Percentiles rank a stretch among this genome's conserved stretches.
phyloP scores from a whole-genome alignment of 2,888 invertebrate species.

The Colletes collaris region DNA sequence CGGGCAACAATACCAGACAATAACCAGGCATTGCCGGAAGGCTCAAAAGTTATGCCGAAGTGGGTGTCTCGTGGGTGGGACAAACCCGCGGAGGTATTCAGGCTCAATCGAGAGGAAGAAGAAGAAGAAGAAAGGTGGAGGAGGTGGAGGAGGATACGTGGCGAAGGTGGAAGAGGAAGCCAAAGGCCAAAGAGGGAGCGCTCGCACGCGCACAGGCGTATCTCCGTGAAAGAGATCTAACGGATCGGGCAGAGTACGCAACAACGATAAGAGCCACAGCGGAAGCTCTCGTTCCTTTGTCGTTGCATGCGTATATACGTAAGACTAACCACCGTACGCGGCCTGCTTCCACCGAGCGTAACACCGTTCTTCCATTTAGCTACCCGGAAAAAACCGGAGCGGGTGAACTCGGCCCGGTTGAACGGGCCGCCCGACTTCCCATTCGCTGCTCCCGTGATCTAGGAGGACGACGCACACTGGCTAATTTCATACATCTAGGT shows the following conservation, averaged over 20 bases:
- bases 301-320: conserved; percentile 67
- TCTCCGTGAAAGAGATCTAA: conserved; percentile 70
- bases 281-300: conserved; percentile 75
- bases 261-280: conserved; percentile 69
- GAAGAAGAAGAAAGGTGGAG: conserved; percentile 31
- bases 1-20: conserved; percentile 63
- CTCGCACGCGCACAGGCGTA: conserved; percentile 25
- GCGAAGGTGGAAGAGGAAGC: conserved; percentile 46
- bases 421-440: conserved; percentile 34
- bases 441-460: conserved; percentile 9
- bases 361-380: conserved; percentile 82
- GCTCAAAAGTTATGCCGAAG: conserved; percentile 66
- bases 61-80: conserved; percentile 72
- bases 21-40: conserved; percentile 61
- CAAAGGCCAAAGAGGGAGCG: conserved; percentile 67
- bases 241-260: conserved; percentile 68
- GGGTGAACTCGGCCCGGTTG: conserved; percentile 39
- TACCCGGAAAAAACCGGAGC: conserved; percentile 72
- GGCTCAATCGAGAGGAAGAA: conserved; percentile 50
- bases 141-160: conserved; percentile 21
- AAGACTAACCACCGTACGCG: conserved; percentile 69
- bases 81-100: conserved; percentile 62
- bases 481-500: too few relatives aligned
- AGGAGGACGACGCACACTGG: not conserved
- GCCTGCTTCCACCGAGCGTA: conserved; percentile 66